Conservation (phyloP, 2,888 invertebrate genomes). For the Drosophila lutescens region DNA sequence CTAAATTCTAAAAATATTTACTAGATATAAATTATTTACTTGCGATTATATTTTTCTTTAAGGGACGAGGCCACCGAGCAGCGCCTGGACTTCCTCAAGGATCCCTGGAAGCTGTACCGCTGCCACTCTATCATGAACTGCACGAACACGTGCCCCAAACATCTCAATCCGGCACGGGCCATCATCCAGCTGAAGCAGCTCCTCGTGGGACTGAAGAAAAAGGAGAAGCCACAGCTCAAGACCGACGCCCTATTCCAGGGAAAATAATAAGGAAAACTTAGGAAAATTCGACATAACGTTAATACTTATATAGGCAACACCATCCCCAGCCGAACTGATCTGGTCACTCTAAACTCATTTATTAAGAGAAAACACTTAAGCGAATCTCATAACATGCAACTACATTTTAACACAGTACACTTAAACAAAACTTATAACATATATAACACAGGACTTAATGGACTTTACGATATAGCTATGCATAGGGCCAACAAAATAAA, state of each 20-base stretch:
- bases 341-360: neutral
- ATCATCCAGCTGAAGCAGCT: slow-evolving; percentile 98
- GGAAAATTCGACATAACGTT: slow-evolving; percentile 5
- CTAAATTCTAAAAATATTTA: no score
- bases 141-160: slow-evolving; percentile 96
- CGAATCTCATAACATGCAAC: neutral
- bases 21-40: no score
- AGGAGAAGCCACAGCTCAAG: slow-evolving; percentile 89
- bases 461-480: neutral
- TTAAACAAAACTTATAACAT: neutral
- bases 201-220: slow-evolving; percentile 91
- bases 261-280: neutral
- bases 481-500: neutral
- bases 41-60: no score
- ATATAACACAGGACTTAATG: neutral
- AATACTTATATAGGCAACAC: neutral
- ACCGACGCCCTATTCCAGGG: slow-evolving; percentile 86
- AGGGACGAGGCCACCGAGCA: slow-evolving; percentile 91
- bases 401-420: neutral
- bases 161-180: slow-evolving; percentile 96
- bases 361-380: no score
- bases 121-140: slow-evolving; percentile 99
- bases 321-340: neutral
- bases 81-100: slow-evolving; percentile 91
- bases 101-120: slow-evolving; percentile 95